Base-by-base conservation (phyloP, 2,888 invertebrate genomes). In the Ptychoptera contaminata region DNA sequence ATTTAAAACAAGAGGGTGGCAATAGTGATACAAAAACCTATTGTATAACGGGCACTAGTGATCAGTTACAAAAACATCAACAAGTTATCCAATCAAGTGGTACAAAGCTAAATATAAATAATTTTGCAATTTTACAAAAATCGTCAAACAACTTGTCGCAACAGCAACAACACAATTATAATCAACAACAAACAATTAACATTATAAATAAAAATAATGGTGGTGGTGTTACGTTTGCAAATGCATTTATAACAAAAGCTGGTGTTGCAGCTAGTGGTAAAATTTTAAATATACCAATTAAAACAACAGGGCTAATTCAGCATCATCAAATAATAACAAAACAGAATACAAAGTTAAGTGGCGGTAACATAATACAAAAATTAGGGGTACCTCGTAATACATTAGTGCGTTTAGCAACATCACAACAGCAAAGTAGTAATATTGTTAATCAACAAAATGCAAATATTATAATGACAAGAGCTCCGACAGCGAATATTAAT, bases 181-280 rank as follows among this genome's bases (percentile, higher is more conserved):
- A 44, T 2, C 50, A 49, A 38, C 53, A 54, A 42, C 57, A 57
- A 42, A 57, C 60, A 2, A 58, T 59, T 12, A 59, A 57, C 47
- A 58, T 58, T 53, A 55, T 59, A 2, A 42, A 34, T n/a, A 58
- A 56, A 16, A 53, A 30, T 16, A 15, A 37, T 14, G 35, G 38
- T 3, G n/a, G 23, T 14, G 44, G 40, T 30, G 42, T 42, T 40
- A 45, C 35, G 16, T 40, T 40, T 39, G 45, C 41, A 12, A 45
- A 45, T 45, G 41, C 63, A 11, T 63, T 62, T 50, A 54, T 62
- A 15, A 59, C 62, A 35, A 57, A 61, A 37, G 54, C 59, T 32
- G 15, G 8, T 16, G 11, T 11, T 30, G 37, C n/a, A 12, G 11
- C n/a, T 10, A 10, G 31, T 23, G 43, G 43, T 29, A 50, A 51